Evolutionary conservation across 2,888 invertebrate genomes (phyloP).

Genomic region (Tenthredo notha): DNA sequence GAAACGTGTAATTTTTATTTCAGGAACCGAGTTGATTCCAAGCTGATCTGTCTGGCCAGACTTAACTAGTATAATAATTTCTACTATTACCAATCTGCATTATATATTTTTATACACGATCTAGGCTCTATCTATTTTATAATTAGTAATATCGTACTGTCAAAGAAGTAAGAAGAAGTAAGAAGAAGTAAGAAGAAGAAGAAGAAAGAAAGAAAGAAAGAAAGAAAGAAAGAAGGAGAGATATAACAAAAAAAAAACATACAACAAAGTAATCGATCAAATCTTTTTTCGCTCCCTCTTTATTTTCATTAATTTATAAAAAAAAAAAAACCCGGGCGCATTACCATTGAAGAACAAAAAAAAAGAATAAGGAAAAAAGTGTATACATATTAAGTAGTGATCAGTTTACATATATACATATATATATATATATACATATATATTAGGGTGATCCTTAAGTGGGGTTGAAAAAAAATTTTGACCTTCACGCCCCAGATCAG

Average conservation of each 20-base stretch:
- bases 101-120: slow-evolving; percentile 53
- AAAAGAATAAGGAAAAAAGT: neutral
- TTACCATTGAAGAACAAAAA: neutral
- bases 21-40: slow-evolving; percentile 72
- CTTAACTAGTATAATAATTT: slow-evolving; percentile 37
- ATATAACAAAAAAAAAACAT: too few relatives aligned
- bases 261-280: neutral
- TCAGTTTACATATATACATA: too few relatives aligned
- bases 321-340: too few relatives aligned
- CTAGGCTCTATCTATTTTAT: slow-evolving; percentile 42
- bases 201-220: neutral
- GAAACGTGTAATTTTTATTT: slow-evolving; percentile 59
- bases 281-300: slow-evolving; percentile 14
- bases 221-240: too few relatives aligned
- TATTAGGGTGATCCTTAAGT: too few relatives aligned
- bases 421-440: too few relatives aligned
- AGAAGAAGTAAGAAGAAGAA: neutral
- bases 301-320: slow-evolving; percentile 33
- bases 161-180: neutral
- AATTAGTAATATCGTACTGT: slow-evolving; percentile 29
- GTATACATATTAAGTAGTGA: too few relatives aligned
- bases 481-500: too few relatives aligned
- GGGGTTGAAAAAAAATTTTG: too few relatives aligned
- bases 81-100: slow-evolving; percentile 41
- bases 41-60: slow-evolving; percentile 65